Percentiles rank a stretch among this genome's conserved stretches.
Evolutionary conservation across 2,113 vertebrate genomes (phyloP).

Genomic region (Sylvicapra grimmia): DNA sequence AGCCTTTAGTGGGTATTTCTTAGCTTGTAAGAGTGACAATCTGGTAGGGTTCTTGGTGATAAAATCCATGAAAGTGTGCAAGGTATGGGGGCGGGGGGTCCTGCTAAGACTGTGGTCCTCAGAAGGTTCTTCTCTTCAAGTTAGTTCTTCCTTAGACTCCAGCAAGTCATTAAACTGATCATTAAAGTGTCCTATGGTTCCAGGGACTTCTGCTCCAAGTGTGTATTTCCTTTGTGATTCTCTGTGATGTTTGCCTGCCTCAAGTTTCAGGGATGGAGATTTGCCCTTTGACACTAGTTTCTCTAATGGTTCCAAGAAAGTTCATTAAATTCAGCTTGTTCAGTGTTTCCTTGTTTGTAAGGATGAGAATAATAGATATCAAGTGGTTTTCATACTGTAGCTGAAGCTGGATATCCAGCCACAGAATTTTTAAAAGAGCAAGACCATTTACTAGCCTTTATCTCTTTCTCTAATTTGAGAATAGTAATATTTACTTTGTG

Average conservation of each 20-base stretch:
- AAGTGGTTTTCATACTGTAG: background rate
- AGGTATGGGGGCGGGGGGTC: rapidly evolving
- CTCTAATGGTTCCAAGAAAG: background rate
- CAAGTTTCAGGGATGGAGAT: background rate
- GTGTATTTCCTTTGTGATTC: background rate
- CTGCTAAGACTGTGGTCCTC: background rate
- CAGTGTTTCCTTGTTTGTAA: background rate
- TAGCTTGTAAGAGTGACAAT: background rate
- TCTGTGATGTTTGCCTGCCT: background rate
- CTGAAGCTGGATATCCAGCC: background rate
- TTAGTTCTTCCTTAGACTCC: background rate
- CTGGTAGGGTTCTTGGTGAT: background rate
- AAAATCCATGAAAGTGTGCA: background rate
- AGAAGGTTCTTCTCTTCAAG: background rate
- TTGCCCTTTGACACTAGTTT: background rate
- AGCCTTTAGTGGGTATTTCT: background rate
- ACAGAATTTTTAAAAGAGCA: background rate
- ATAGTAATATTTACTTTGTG: background rate
- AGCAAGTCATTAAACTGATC: background rate
- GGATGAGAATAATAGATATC: background rate
- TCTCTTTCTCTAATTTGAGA: background rate
- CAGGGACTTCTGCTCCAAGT: background rate
- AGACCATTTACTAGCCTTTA: background rate
- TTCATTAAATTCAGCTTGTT: background rate
- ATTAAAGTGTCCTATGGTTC: background rate